A percentile compares a stretch with the other conserved stretches of the same genome.
Evolutionary conservation across 2,888 invertebrate species (phyloP).

Genomic region (Parnassius smintheus): DNA sequence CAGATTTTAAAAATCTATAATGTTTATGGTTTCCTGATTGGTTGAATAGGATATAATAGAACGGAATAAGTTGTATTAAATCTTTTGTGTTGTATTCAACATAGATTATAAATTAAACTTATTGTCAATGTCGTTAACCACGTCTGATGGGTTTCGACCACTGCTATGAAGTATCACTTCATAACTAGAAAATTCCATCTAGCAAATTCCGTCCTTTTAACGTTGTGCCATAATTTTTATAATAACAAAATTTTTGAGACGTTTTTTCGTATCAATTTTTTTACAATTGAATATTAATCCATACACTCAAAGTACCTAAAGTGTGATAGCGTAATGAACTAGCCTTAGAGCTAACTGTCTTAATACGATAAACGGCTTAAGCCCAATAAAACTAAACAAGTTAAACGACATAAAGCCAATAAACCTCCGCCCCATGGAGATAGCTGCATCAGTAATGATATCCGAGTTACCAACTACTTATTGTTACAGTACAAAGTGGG

Average conservation of each 20-base stretch:
- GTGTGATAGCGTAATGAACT: slow-evolving; percentile 55
- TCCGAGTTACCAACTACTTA: slow-evolving; percentile 40
- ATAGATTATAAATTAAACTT: too few relatives aligned
- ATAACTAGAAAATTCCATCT: too few relatives aligned
- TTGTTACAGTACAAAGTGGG: slow-evolving; percentile 35
- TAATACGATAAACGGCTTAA: slow-evolving; percentile 74
- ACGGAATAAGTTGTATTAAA: too few relatives aligned
- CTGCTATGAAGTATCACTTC: too few relatives aligned
- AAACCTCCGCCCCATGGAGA: slow-evolving; percentile 55
- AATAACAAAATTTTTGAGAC: too few relatives aligned
- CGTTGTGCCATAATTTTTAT: neutral
- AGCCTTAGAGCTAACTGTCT: slow-evolving; percentile 42
- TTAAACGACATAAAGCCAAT: slow-evolving; percentile 62
- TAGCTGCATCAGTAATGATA: slow-evolving; percentile 51
- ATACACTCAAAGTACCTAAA: slow-evolving; percentile 51
- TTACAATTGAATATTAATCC: slow-evolving; percentile 48
- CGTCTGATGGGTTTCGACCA: too few relatives aligned
- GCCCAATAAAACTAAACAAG: slow-evolving; percentile 75
- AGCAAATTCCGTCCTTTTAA: neutral
- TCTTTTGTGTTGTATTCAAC: too few relatives aligned
- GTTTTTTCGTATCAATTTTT: neutral
- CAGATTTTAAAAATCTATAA: too few relatives aligned
- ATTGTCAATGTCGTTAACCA: too few relatives aligned
- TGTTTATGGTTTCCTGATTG: too few relatives aligned
- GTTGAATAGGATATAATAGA: too few relatives aligned